Base-by-base conservation (phyloP, 2,797 vertebrate species). In the Notamacropus eugenii region DNA sequence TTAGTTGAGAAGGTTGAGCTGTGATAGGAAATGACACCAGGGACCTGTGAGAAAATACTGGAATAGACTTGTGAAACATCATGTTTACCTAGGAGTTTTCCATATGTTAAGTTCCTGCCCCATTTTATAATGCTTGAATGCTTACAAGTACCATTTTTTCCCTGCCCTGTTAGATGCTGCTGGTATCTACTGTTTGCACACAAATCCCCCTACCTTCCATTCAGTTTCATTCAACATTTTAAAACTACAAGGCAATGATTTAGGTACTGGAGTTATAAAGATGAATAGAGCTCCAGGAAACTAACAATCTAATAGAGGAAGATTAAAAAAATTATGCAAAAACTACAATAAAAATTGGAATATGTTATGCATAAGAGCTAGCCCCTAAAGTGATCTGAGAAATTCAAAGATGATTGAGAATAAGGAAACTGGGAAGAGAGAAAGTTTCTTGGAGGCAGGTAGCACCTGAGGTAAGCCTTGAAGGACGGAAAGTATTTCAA, bases 1-100 rank as follows among this genome's bases (percentile, higher is more conserved):
- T 93, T 92, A 54, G 82, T 96, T 94, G 93, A 91, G 91, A 54
- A 91, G 91, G 94, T 92, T 97, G 95, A 55, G 40, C 96, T 97
- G 94, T 90, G 55, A 74, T 90, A 96, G 94, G 56, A 94, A 96
- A 92, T 96, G 55, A 90, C 93, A 93, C 55, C 57, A 94, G 91
- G 58, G 54, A 90, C 90, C 93, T 96, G 82, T 34, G 95, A 96
- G 92, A 96, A 96, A 95, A 96, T 94, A 55, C 55, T 94, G 57
- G 91, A 95, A 95, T 94, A 82, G 31, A 55, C 13, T 94, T 97
- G 50, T 50, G 62, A 96, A 29, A 74, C 29, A 31, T 95, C 58
- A 87, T 94, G 14, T 50, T 5, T 91, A 56, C 58, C n/a, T 57
- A 24, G 92, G 58, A n/a, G 90, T 93, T 95, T 91, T 58, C 95